These are phyloP conservation scores for Rhodophaea formosa DNA, from an alignment of 2,888 invertebrate species.

Conservation along the genomic window DNA sequence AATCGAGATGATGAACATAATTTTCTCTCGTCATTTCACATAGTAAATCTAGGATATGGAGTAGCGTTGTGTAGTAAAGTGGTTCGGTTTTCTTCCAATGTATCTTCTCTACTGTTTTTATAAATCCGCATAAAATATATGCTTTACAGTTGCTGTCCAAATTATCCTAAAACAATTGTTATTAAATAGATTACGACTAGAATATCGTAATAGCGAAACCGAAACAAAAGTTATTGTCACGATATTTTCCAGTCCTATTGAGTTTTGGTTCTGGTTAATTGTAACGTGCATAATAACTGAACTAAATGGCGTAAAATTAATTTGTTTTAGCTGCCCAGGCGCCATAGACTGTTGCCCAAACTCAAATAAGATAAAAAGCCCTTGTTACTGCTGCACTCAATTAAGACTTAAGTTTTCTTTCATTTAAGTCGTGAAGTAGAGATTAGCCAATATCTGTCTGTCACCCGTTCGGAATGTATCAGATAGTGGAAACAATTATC, in stretches of 20 bases:
- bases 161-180: slow-evolving; percentile 84
- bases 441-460: too few species aligned
- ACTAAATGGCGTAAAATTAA: slow-evolving; percentile 3
- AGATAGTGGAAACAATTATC: too few species aligned
- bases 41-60: slow-evolving; percentile 89
- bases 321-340: neutral
- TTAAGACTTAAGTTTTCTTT: neutral
- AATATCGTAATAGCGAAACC: neutral
- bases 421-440: too few species aligned
- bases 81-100: slow-evolving; percentile 86
- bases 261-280: neutral
- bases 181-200: slow-evolving; percentile 9
- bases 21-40: slow-evolving; percentile 89
- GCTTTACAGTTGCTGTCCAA: slow-evolving; percentile 91
- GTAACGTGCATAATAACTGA: slow-evolving; percentile 3
- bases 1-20: slow-evolving; percentile 92
- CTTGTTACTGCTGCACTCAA: neutral
- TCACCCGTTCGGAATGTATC: too few species aligned
- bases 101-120: slow-evolving; percentile 89
- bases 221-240: slow-evolving; percentile 11
- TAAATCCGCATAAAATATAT: slow-evolving; percentile 88
- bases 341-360: neutral
- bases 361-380: neutral
- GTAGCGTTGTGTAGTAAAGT: slow-evolving; percentile 85
- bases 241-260: neutral